phyloP scores from a whole-genome alignment of 2,113 vertebrate species.

The Sinocyclocheilus maitianheensis region DNA sequence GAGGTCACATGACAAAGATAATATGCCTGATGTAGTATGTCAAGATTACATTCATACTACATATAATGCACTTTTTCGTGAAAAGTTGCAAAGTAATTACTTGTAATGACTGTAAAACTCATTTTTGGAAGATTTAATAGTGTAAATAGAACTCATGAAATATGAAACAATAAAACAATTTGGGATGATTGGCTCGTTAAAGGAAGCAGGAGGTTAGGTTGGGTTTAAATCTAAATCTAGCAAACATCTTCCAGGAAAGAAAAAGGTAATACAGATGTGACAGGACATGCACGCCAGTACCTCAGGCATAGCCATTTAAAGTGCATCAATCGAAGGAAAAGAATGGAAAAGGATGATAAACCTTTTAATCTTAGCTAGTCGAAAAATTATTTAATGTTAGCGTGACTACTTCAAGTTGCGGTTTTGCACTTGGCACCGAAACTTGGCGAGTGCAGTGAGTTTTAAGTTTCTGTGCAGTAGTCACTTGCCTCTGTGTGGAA shows the following conservation, averaged over 20 bases:
- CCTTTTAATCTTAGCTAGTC: background rate
- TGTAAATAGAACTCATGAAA: background rate
- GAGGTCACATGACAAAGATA: too few relatives aligned
- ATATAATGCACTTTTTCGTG: too few relatives aligned
- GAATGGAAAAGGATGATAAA: background rate
- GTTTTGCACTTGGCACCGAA: constrained; percentile 2
- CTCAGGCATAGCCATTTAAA: background rate
- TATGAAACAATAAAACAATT: background rate
- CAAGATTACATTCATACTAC: too few relatives aligned
- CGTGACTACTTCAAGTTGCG: constrained; percentile 11
- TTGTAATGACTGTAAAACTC: background rate
- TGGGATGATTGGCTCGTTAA: background rate
- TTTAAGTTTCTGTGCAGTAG: constrained; percentile 42
- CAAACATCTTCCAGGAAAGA: background rate
- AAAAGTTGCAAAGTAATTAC: too few relatives aligned
- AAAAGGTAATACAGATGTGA: constrained; percentile 1
- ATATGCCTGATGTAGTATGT: too few relatives aligned
- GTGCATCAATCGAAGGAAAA: background rate
- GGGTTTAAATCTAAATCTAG: background rate
- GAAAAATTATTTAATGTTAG: constrained; percentile 30
- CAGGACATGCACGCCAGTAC: background rate
- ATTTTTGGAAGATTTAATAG: background rate
- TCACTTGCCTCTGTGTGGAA: constrained; percentile 48
- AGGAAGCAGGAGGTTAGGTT: background rate
- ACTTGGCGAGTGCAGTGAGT: constrained; percentile 28